Conservation (phyloP, 2,888 invertebrate species). For the Tachina grossa region DNA sequence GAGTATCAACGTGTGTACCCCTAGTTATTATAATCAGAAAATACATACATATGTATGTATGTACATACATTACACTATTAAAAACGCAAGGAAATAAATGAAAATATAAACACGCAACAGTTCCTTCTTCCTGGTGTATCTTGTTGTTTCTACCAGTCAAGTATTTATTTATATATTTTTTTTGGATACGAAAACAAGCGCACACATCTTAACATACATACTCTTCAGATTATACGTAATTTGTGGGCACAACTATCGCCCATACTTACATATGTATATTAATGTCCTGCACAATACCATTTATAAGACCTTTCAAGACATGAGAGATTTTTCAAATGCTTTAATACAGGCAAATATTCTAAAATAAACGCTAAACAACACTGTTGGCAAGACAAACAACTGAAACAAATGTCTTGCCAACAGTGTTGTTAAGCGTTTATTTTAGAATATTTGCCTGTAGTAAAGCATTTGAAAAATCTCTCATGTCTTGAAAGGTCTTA, state of each 20-base stretch:
- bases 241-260: slow-evolving; percentile 13
- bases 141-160: slow-evolving; percentile 17
- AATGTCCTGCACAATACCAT: no score
- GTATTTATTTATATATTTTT: slow-evolving; percentile 1
- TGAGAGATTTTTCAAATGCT: no score
- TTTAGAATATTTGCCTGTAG: no score
- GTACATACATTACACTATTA: slow-evolving; percentile 2
- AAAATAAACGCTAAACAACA: no score
- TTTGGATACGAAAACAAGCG: neutral
- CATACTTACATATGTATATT: no score
- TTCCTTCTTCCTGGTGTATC: slow-evolving; percentile 54
- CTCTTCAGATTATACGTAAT: slow-evolving; percentile 7
- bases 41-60: neutral
- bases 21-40: slow-evolving; percentile 12
- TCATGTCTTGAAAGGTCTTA: no score
- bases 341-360: no score
- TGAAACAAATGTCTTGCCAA: no score
- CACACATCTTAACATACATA: neutral
- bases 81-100: slow-evolving; percentile 30
- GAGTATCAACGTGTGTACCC: slow-evolving; percentile 60
- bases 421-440: no score
- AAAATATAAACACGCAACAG: slow-evolving; percentile 65
- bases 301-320: no score
- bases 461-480: no score
- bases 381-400: no score